phyloP scores from a whole-genome alignment of 2,888 invertebrate genomes.

The Volucella zonaria region DNA sequence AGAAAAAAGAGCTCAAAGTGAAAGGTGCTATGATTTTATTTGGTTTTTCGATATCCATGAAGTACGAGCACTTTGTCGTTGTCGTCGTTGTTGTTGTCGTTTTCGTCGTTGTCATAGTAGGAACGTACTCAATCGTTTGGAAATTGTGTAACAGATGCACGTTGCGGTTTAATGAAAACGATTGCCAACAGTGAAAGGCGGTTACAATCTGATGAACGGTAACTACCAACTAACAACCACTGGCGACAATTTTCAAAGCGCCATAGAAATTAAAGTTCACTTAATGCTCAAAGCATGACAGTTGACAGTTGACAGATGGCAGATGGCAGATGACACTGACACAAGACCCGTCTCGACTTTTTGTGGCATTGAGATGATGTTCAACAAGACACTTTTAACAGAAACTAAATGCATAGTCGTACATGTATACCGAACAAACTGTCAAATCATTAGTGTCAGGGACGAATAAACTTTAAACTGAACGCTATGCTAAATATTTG shows the following conservation, averaged over 20 bases:
- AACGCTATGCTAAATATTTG: too few species aligned
- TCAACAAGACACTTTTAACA: too few species aligned
- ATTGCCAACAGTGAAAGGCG: conserved; percentile 56
- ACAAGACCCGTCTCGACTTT: neutral
- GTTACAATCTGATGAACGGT: conserved; percentile 1
- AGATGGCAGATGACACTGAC: neutral
- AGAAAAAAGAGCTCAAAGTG: conserved; percentile 55
- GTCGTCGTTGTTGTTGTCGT: neutral
- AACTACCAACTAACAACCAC: neutral
- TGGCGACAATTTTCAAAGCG: conserved; percentile 14
- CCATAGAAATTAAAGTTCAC: conserved; percentile 2
- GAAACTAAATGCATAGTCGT: too few species aligned
- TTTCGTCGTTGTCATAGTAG: neutral
- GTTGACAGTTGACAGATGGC: neutral
- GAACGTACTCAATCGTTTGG: conserved; percentile 21
- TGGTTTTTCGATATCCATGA: conserved; percentile 31
- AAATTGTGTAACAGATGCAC: conserved; percentile 54
- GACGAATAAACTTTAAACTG: too few species aligned
- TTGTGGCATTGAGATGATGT: too few species aligned
- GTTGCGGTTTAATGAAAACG: conserved; percentile 29
- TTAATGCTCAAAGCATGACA: neutral
- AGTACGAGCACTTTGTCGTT: neutral
- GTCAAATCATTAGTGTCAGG: too few species aligned
- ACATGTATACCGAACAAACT: too few species aligned
- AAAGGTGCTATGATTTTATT: conserved; percentile 68